Conservation (phyloP, 2,113 vertebrate genomes). For the Perca fluviatilis region DNA sequence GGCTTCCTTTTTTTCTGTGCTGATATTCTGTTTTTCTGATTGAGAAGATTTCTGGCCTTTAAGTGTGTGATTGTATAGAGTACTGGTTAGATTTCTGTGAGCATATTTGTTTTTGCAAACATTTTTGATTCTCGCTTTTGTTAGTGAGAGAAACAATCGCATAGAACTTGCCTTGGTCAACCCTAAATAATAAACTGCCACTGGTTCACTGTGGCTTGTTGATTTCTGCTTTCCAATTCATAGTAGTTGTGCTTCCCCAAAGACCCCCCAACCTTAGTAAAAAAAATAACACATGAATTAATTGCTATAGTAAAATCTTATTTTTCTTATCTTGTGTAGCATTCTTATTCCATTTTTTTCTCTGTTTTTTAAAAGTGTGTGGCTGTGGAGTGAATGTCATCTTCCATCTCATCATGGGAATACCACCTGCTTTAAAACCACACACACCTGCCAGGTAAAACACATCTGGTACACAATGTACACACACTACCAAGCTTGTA, state of each 20-base stretch:
- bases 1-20: conserved; percentile 3
- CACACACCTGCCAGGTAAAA: conserved; percentile 26
- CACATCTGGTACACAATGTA: not conserved
- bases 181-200: no score
- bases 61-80: not conserved
- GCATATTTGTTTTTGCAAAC: not conserved
- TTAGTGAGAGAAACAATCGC: no score
- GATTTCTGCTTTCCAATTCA: not conserved
- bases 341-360: not conserved
- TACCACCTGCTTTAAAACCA: conserved; percentile 24
- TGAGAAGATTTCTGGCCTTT: not conserved
- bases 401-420: conserved; percentile 7
- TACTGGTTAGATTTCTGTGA: not conserved
- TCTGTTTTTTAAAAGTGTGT: no score
- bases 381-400: not conserved
- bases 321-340: not conserved
- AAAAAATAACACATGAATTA: not conserved
- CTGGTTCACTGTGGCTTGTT: not conserved
- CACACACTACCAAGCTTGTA: no score
- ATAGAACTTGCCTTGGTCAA: not conserved
- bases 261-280: not conserved
- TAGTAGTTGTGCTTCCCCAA: not conserved
- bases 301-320: not conserved
- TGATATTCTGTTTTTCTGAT: not conserved
- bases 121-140: not conserved